phyloP scores from a whole-genome alignment of 2,797 vertebrate genomes.

The Onychomys torridus region DNA sequence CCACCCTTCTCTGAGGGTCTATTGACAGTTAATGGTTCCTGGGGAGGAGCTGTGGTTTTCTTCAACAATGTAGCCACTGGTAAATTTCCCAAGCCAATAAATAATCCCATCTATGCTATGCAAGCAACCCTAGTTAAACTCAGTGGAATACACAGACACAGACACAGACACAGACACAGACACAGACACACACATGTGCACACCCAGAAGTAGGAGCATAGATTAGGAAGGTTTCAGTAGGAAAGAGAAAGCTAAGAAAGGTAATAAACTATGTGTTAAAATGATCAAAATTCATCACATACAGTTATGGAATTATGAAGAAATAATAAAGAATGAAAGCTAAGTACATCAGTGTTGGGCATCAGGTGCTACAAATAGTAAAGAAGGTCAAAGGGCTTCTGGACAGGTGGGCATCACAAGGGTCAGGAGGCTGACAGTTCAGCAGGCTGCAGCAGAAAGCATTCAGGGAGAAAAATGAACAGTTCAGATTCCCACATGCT shows the following conservation, averaged over 20 bases:
- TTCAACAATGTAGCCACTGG: neutral
- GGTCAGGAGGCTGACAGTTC: neutral
- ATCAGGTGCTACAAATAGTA: neutral
- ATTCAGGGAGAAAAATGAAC: neutral
- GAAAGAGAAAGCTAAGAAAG: neutral
- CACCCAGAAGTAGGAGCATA: neutral
- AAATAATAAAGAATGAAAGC: neutral
- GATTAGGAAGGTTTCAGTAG: neutral
- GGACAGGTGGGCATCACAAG: neutral
- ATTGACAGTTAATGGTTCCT: neutral
- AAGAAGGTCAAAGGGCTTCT: neutral
- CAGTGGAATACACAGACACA: neutral
- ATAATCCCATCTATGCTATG: neutral
- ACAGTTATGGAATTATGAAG: neutral
- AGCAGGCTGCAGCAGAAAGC: neutral
- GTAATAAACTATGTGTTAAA: neutral
- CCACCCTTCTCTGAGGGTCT: neutral
- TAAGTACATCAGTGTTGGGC: neutral
- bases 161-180: neutral
- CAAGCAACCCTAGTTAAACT: neutral
- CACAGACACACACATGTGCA: fast-evolving
- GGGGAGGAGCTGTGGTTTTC: neutral
- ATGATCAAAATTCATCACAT: neutral
- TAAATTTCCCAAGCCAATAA: neutral
- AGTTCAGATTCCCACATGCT: conserved; percentile 22